Evolutionary conservation across 2,797 vertebrate species (phyloP).

Genomic region (Eulemur coronatus): DNA sequence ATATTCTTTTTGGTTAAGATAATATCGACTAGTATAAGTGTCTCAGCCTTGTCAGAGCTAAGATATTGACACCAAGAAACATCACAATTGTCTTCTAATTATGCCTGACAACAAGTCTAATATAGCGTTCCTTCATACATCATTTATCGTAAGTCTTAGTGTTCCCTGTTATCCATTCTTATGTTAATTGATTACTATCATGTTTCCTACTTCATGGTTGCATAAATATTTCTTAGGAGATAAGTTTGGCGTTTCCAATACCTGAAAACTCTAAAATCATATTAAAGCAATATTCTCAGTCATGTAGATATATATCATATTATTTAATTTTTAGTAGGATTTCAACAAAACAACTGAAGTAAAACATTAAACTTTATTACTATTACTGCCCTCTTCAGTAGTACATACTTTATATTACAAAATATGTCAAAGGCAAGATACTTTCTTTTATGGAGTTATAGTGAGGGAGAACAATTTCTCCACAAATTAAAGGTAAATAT

Average conservation of each 20-base stretch:
- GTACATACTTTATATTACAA: not conserved
- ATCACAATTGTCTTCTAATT: slow-evolving; percentile 74
- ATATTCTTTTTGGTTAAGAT: slow-evolving; percentile 42
- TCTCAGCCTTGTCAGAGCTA: slow-evolving; percentile 67
- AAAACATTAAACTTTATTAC: not conserved
- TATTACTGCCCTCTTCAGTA: not conserved
- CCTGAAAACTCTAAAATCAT: not conserved
- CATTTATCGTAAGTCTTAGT: slow-evolving; percentile 75
- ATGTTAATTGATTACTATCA: slow-evolving; percentile 71
- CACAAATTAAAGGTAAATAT: not conserved
- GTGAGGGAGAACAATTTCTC: not conserved
- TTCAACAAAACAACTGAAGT: slow-evolving; percentile 38
- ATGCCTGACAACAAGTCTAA: slow-evolving; percentile 75
- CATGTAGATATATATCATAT: not conserved
- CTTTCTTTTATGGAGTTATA: not conserved
- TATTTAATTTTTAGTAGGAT: slow-evolving; percentile 15
- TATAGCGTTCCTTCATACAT: slow-evolving; percentile 76
- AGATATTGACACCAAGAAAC: slow-evolving; percentile 71
- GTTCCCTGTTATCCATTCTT: slow-evolving; percentile 65
- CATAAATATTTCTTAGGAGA: slow-evolving; percentile 73
- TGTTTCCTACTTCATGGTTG: slow-evolving; percentile 62
- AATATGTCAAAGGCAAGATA: not conserved
- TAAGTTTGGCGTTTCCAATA: slow-evolving; percentile 42
- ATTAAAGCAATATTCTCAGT: slow-evolving; percentile 25
- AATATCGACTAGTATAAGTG: slow-evolving; percentile 66